phyloP scores from a whole-genome alignment of 2,797 vertebrate species.

The Phylloscopus collybita region DNA sequence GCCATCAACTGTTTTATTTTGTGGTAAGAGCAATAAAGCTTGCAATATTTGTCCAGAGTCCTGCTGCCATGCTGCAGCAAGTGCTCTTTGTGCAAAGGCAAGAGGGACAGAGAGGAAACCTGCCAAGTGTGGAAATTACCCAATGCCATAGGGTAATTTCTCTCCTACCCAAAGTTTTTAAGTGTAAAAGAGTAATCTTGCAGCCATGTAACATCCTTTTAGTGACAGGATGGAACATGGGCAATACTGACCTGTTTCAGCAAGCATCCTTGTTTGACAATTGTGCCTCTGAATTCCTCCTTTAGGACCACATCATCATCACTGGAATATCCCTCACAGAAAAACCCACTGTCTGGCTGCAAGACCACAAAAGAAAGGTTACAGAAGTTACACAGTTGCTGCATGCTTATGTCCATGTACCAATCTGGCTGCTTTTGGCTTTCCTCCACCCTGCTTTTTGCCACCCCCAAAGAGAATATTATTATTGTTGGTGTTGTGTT shows the following conservation, averaged over 20 bases:
- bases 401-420: background rate
- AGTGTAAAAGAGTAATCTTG: background rate
- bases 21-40: background rate
- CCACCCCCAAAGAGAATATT: background rate
- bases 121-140: background rate
- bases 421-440: background rate
- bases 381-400: background rate
- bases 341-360: constrained; percentile 96
- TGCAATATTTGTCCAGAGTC: background rate
- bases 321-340: constrained; percentile 95
- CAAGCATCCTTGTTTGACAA: constrained; percentile 95
- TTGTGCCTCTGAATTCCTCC: constrained; percentile 92
- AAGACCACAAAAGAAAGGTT: background rate
- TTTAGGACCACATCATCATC: constrained; percentile 91
- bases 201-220: background rate
- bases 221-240: background rate
- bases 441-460: background rate
- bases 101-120: background rate
- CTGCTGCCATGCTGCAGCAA: background rate
- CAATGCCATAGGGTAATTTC: background rate
- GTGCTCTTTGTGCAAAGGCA: background rate
- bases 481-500: background rate
- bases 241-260: constrained; percentile 88
- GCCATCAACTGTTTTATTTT: background rate
- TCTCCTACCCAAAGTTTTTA: background rate